These are phyloP conservation scores for Tachycineta bicolor DNA, from an alignment of 2,113 vertebrate species.

Conservation along the genomic window DNA sequence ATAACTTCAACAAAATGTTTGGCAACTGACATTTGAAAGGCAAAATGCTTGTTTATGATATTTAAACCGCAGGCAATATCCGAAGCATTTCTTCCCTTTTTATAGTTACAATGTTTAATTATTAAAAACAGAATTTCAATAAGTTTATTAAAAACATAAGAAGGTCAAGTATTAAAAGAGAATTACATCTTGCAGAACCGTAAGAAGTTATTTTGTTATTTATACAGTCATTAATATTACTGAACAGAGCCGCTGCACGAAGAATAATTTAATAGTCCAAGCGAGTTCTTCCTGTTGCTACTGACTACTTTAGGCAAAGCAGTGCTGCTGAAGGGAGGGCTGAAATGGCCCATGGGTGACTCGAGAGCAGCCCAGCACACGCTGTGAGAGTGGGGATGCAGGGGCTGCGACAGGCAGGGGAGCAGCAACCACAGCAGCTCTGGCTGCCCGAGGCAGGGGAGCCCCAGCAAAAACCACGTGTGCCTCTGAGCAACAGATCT, in stretches of 20 bases:
- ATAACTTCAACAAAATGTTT: not conserved
- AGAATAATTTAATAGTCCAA: not conserved
- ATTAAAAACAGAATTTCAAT: conserved; percentile 8
- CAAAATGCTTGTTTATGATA: conserved; percentile 17
- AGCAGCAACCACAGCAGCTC: not conserved
- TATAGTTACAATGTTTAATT: conserved; percentile 23
- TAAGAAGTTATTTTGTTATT: conserved; percentile 50
- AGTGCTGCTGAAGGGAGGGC: not conserved
- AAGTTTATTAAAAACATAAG: conserved; percentile 32
- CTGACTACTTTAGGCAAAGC: not conserved
- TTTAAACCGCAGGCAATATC: not conserved
- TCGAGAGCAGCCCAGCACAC: not conserved
- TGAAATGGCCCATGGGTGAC: not conserved
- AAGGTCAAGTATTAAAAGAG: conserved; percentile 34
- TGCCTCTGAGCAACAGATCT: not conserved
- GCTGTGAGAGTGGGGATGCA: not conserved
- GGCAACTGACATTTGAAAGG: conserved; percentile 15
- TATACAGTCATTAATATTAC: conserved; percentile 51
- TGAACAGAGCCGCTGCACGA: not conserved
- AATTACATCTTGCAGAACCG: conserved; percentile 1
- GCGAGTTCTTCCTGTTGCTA: not conserved
- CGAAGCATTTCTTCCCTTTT: not conserved
- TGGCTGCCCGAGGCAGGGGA: no score
- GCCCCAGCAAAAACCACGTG: rapidly evolving
- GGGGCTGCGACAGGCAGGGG: not conserved